Base-by-base conservation (phyloP, 1,140 invertebrate species). In the Melanaphis sacchari region DNA sequence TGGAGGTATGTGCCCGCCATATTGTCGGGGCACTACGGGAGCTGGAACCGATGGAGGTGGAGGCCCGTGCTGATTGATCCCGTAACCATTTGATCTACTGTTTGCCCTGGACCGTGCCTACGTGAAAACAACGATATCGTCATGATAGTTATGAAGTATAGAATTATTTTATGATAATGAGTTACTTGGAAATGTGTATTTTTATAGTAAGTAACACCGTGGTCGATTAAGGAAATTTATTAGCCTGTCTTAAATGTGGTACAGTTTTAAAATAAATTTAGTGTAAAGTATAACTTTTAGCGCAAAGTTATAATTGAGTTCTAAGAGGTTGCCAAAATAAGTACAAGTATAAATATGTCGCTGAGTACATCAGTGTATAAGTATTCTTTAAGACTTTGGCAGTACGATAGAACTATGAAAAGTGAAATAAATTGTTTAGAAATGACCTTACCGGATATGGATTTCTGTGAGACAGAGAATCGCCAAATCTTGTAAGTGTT, bases 401-500 rank as follows among this genome's bases (percentile, higher is more conserved):
- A 76, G 31, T 76, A 76, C 81, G 7, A 82, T 40, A 38, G 6
- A 54, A 21, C 36, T 41, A 40, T 40, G 38, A 11, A 40, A 90
- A 52, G 18, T 49, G 0, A 21, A 49, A 85, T 11, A 85, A 84
- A 84, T 66, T 22, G 22, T 3, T 40, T 5, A 26, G 11, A 9
- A 11, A 52, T 36, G 24, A 15, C 21, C 49, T 84, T 54, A 93
- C 91, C 49, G 91, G 81, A 93, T 93, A 93, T n/a, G 81, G 66
- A 84, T 93, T 93, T 21, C 95, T 95, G 85, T 95, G 95, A 21
- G 95, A 94, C 15, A 95, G 94, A 91, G 94, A 95, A 38, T 94
- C 94, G 87, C 94, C 94, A 54, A 94, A 94, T 93, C 94, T 94
- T n/a, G 94, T 94, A 18, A 94, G 81, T 81, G 94, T 93, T 24